A percentile compares a stretch with the other conserved stretches of the same genome.
These are phyloP conservation scores for Caerostris darwini DNA, from an alignment of 1,140 invertebrate species.

Conservation along the genomic window DNA sequence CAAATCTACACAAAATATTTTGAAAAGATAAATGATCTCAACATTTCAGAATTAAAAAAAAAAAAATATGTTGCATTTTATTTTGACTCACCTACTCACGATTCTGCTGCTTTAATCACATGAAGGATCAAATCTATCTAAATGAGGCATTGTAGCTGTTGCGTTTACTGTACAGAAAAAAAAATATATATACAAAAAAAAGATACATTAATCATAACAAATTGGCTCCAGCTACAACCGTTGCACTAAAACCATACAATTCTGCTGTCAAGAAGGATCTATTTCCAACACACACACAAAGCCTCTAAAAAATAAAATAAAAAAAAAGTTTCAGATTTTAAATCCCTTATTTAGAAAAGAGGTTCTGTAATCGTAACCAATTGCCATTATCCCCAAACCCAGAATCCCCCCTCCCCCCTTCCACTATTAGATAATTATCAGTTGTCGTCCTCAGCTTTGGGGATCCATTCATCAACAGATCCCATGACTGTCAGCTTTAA, in stretches of 20 bases:
- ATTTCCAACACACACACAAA: constrained; percentile 33
- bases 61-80: neutral
- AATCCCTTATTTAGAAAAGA: constrained; percentile 54
- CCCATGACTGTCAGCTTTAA: constrained; percentile 54
- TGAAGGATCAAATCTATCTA: neutral
- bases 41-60: neutral
- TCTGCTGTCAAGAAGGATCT: constrained; percentile 62
- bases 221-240: neutral
- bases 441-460: constrained; percentile 68
- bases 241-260: neutral
- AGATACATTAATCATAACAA: constrained; percentile 38
- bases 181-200: neutral
- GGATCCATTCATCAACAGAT: constrained; percentile 59
- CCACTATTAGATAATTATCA: constrained; percentile 74
- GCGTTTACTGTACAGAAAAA: neutral
- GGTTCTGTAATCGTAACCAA: constrained; percentile 55
- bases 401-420: neutral
- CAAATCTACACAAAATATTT: too few species aligned
- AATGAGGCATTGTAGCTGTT: neutral
- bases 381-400: constrained; percentile 20
- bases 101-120: neutral
- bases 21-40: too few species aligned
- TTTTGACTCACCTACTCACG: neutral
- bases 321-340: constrained; percentile 38
- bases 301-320: neutral